phyloP scores from a whole-genome alignment of 2,797 vertebrate species.

The Toxotes lorentzi region DNA sequence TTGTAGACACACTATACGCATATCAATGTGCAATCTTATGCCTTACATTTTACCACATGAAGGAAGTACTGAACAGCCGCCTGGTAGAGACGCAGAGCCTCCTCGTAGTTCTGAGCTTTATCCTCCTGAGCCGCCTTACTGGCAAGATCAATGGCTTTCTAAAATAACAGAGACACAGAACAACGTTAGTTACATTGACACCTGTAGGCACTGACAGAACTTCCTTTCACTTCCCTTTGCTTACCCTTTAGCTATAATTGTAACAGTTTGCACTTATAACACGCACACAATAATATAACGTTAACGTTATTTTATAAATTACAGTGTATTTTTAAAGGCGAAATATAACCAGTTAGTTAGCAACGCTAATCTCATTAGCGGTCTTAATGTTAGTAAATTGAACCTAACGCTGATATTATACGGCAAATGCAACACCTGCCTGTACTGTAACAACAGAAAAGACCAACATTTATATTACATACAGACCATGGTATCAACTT shows the following conservation, averaged over 20 bases:
- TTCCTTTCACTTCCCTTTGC: constrained; percentile 49
- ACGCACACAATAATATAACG: not conserved
- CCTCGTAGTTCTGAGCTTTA: constrained; percentile 96
- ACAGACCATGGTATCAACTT: too few species aligned
- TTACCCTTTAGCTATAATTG: not conserved
- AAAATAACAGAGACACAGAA: constrained; percentile 50
- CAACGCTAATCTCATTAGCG: constrained; percentile 50
- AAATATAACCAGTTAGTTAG: constrained; percentile 31
- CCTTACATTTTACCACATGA: constrained; percentile 97
- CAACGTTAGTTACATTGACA: constrained; percentile 3
- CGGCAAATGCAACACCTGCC: not conserved
- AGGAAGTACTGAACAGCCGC: constrained; percentile 97
- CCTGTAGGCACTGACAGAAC: not conserved
- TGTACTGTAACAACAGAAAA: not conserved
- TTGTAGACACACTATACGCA: not conserved
- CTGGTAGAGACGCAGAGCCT: constrained; percentile 94
- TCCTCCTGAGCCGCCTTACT: constrained; percentile 97
- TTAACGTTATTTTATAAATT: not conserved
- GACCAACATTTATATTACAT: rapidly evolving
- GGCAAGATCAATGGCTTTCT: constrained; percentile 99
- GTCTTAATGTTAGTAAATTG: not conserved
- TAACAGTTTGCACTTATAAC: not conserved
- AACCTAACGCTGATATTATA: not conserved
- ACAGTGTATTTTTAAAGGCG: not conserved
- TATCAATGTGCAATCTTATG: not conserved